Percentiles rank a stretch among this genome's conserved stretches.
These are phyloP conservation scores for Hylomyscus alleni DNA, from an alignment of 2,797 vertebrate species.

Conservation along the genomic window DNA sequence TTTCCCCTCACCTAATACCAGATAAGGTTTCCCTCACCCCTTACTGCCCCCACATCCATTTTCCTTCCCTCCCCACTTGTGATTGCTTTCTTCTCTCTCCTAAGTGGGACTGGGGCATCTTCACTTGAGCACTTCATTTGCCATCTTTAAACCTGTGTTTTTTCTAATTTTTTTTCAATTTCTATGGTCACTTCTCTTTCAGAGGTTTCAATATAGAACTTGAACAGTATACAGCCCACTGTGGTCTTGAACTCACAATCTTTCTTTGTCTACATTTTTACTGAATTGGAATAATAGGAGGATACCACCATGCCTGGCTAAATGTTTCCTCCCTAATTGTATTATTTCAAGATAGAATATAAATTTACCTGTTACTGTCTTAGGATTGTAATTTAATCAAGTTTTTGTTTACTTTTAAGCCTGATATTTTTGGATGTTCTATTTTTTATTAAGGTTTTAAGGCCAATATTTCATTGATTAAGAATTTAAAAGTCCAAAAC, in stretches of 20 bases:
- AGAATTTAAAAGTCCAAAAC: slow-evolving; percentile 32
- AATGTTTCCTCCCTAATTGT: not conserved
- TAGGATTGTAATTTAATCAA: slow-evolving; percentile 1
- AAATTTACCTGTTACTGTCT: not conserved
- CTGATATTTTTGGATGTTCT: not conserved
- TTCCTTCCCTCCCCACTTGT: no score
- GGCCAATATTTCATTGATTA: not conserved
- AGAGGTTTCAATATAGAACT: not conserved
- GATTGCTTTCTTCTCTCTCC: no score
- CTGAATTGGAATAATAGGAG: not conserved
- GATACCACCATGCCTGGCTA: not conserved
- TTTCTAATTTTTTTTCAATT: slow-evolving; percentile 13
- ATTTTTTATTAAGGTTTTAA: not conserved
- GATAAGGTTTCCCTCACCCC: no score
- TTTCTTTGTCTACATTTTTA: not conserved
- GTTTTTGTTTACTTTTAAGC: not conserved
- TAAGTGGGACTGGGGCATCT: no score
- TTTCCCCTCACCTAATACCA: no score
- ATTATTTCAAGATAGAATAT: not conserved
- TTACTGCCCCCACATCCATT: no score
- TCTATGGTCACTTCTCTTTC: not conserved
- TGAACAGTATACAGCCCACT: not conserved
- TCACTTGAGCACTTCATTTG: no score
- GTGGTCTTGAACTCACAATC: not conserved
- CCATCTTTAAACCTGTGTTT: not conserved